phyloP scores from a whole-genome alignment of 1,140 invertebrate species.

The Magallana gigas region DNA sequence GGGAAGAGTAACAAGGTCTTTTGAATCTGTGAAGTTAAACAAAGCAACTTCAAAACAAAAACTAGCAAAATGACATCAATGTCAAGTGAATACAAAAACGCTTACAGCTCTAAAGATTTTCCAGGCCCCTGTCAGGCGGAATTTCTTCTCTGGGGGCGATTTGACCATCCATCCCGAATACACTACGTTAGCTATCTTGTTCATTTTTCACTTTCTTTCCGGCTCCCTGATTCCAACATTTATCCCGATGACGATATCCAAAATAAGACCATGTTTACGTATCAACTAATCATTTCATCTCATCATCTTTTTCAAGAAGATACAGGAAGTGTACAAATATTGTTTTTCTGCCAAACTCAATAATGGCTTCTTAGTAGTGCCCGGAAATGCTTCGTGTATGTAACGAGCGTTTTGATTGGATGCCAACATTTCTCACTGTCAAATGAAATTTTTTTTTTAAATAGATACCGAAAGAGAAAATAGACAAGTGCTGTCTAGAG shows the following conservation, averaged over 20 bases:
- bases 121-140: constrained; percentile 67
- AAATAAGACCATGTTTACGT: background rate
- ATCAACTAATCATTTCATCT: background rate
- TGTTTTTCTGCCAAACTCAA: constrained; percentile 33
- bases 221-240: background rate
- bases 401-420: constrained; percentile 17
- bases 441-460: background rate
- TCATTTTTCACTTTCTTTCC: constrained; percentile 52
- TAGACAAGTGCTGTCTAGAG: background rate
- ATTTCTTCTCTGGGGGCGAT: constrained; percentile 75
- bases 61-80: too few relatives aligned
- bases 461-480: constrained; percentile 26
- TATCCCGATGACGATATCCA: background rate
- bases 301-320: constrained; percentile 20
- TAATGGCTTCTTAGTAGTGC: constrained; percentile 31
- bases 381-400: constrained; percentile 24
- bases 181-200: constrained; percentile 70
- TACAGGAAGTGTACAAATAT: constrained; percentile 37
- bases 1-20: background rate
- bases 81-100: constrained; percentile 39
- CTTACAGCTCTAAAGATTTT: constrained; percentile 76
- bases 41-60: too few relatives aligned
- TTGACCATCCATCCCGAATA: constrained; percentile 76
- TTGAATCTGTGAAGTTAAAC: background rate
- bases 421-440: background rate